Conservation (phyloP, 2,888 invertebrate genomes). For the Eupithecia insigniata region DNA sequence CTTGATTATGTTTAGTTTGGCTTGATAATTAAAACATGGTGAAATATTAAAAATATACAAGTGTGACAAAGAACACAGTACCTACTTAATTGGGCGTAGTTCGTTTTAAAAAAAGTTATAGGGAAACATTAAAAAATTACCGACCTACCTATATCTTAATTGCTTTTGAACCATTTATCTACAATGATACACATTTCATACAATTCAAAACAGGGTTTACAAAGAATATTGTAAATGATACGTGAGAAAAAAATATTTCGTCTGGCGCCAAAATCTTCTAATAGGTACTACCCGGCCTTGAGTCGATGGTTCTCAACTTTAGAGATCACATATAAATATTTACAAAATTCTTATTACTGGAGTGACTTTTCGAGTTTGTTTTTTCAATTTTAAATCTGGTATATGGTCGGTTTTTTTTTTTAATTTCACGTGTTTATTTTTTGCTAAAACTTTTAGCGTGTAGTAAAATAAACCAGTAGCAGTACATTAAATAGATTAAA, state of each 20-base stretch:
- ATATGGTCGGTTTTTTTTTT: neutral
- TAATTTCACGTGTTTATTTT: neutral
- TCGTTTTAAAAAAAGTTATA: neutral
- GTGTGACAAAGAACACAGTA: neutral
- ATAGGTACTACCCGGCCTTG: constrained; percentile 61
- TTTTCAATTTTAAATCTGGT: neutral
- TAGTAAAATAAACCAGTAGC: constrained; percentile 6
- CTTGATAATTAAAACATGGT: neutral
- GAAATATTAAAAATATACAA: neutral
- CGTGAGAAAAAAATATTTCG: constrained; percentile 57
- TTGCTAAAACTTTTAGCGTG: neutral
- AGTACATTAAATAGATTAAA: neutral
- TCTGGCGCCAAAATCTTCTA: constrained; percentile 68
- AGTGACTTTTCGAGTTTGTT: neutral
- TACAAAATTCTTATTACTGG: neutral
- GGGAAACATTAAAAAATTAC: too few species aligned
- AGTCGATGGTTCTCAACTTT: constrained; percentile 57
- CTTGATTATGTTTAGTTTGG: constrained; percentile 27
- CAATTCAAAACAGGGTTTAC: constrained; percentile 33
- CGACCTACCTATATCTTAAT: neutral
- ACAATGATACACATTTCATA: constrained; percentile 22
- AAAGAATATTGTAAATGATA: constrained; percentile 56
- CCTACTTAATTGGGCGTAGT: too few species aligned
- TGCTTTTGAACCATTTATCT: neutral
- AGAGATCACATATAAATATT: neutral